Evolutionary conservation across 53 echinoderm and acorn worm species (phyloP).

Genomic region (Paracentrotus lividus): DNA sequence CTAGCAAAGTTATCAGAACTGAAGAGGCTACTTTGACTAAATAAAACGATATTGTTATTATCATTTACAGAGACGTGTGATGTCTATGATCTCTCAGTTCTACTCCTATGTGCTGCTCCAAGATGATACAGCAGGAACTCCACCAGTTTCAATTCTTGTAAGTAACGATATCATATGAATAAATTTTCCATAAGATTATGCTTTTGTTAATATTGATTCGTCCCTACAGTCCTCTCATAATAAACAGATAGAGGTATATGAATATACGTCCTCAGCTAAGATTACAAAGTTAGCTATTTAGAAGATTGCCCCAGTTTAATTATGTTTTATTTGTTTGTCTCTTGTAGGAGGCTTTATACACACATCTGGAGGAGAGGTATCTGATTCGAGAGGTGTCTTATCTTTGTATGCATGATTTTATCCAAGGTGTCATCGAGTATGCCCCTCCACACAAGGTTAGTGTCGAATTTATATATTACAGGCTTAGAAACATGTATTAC

Average conservation of each 20-base stretch:
- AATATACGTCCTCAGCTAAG: too few species aligned
- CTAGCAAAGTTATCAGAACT: too few species aligned
- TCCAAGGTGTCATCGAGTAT: slow-evolving; percentile 88
- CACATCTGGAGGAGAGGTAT: slow-evolving; percentile 83
- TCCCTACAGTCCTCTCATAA: too few species aligned
- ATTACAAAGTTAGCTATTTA: too few species aligned
- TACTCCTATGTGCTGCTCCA: slow-evolving; percentile 84
- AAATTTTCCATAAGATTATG: too few species aligned
- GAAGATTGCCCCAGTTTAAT: neutral
- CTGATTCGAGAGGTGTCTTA: slow-evolving; percentile 82
- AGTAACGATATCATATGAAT: too few species aligned
- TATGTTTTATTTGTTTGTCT: neutral
- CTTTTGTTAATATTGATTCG: too few species aligned
- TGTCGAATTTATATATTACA: too few species aligned
- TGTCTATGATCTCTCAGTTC: slow-evolving; percentile 91
- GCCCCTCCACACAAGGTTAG: slow-evolving; percentile 83
- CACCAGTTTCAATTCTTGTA: slow-evolving; percentile 80
- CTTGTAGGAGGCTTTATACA: slow-evolving; percentile 80
- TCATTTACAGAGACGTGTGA: slow-evolving; percentile 72
- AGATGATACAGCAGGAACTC: slow-evolving; percentile 83
- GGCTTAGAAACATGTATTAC: too few species aligned
- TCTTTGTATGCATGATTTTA: slow-evolving; percentile 92
- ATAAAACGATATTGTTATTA: too few species aligned
- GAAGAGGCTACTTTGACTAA: too few species aligned
- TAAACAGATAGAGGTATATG: too few species aligned